Evolutionary conservation across 2,888 invertebrate genomes (phyloP).

Genomic region (Drosophila vallismaia): DNA sequence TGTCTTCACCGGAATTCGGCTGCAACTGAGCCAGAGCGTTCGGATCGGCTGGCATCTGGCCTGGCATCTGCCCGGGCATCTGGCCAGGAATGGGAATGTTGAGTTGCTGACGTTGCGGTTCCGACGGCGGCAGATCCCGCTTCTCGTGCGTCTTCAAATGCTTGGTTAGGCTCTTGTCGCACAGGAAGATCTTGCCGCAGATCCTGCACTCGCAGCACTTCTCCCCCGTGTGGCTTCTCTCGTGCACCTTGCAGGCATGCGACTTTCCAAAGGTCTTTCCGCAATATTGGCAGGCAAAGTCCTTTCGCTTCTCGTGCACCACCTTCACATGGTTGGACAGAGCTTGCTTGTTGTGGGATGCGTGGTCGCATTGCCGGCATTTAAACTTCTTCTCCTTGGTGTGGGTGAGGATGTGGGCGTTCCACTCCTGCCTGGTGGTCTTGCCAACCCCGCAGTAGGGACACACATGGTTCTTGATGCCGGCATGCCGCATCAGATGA

Average conservation of each 20-base stretch:
- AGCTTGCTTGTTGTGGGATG: conserved; percentile 81
- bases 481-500: conserved; percentile 82
- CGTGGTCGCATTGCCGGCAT: conserved; percentile 80
- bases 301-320: conserved; percentile 81
- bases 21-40: conserved; percentile 31
- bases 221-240: conserved; percentile 80
- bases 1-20: conserved; percentile 68
- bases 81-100: conserved; percentile 63
- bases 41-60: conserved; percentile 36
- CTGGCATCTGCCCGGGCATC: conserved; percentile 27
- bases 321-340: conserved; percentile 80
- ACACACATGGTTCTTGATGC: conserved; percentile 83
- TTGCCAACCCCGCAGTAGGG: conserved; percentile 82
- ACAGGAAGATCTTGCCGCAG: conserved; percentile 81
- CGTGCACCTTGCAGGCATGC: conserved; percentile 81
- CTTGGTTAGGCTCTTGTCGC: conserved; percentile 81
- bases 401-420: conserved; percentile 81
- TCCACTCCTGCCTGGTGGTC: conserved; percentile 82
- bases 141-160: conserved; percentile 81
- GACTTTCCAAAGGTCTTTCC: conserved; percentile 81
- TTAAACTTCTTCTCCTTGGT: conserved; percentile 82
- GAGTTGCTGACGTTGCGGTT: conserved; percentile 68
- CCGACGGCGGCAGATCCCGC: conserved; percentile 71
- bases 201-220: conserved; percentile 81
- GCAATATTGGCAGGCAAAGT: conserved; percentile 81